Percentiles rank a stretch among this genome's conserved stretches.
Conservation (phyloP, 2,888 invertebrate species). For the Oeneis ivallda region DNA sequence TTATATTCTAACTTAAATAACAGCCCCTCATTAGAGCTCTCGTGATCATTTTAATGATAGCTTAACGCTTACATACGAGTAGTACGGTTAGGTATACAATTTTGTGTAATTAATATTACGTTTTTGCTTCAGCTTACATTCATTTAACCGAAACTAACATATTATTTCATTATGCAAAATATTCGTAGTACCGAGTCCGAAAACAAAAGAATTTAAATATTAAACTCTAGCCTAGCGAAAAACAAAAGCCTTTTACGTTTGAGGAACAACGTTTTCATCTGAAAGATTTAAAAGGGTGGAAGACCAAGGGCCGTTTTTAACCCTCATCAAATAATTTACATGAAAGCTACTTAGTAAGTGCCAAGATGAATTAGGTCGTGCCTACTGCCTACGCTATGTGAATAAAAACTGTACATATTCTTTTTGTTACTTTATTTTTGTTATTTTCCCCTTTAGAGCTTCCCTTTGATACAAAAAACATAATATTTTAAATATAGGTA, state of each 20-base stretch:
- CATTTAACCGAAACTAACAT: too few relatives aligned
- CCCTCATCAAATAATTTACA: slow-evolving; percentile 46
- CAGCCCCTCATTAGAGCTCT: too few relatives aligned
- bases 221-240: slow-evolving; percentile 14
- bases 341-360: slow-evolving; percentile 43
- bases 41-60: too few relatives aligned
- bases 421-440: background rate
- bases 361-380: slow-evolving; percentile 39
- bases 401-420: slow-evolving; percentile 5
- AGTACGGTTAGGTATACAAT: too few relatives aligned
- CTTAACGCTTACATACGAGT: too few relatives aligned
- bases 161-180: background rate
- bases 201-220: slow-evolving; percentile 9
- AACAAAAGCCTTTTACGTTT: slow-evolving; percentile 36
- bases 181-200: background rate
- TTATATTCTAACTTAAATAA: too few relatives aligned
- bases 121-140: too few relatives aligned
- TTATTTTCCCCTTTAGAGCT: slow-evolving; percentile 2
- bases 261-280: slow-evolving; percentile 41
- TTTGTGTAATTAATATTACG: too few relatives aligned
- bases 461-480: too few relatives aligned
- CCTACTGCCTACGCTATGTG: slow-evolving; percentile 16
- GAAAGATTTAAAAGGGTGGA: slow-evolving; percentile 43
- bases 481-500: too few relatives aligned
- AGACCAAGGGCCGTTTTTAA: slow-evolving; percentile 41